Evolutionary conservation across 2,888 invertebrate species (phyloP).

Genomic region (Taenaris catops): DNA sequence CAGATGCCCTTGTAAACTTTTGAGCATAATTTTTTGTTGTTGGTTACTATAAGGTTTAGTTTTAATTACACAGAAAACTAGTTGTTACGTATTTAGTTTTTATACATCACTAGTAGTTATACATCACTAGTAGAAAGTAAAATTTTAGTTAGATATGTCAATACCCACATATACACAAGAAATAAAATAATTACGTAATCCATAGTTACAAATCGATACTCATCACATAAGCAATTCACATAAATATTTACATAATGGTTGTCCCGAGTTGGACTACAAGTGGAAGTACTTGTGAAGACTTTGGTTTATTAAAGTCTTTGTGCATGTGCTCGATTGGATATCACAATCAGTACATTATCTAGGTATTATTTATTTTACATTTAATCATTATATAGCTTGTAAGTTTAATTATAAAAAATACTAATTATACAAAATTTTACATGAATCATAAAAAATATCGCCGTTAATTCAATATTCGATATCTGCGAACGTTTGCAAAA

Average conservation of each 20-base stretch:
- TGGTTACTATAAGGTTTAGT: too few species aligned
- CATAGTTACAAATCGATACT: too few species aligned
- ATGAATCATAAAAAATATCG: slow-evolving; percentile 31
- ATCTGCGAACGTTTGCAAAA: slow-evolving; percentile 42
- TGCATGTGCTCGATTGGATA: slow-evolving; percentile 57
- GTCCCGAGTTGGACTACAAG: slow-evolving; percentile 31
- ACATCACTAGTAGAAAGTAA: too few species aligned
- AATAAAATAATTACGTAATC: too few species aligned
- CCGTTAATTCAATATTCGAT: slow-evolving; percentile 26
- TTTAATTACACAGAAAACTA: too few species aligned
- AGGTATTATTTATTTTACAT: slow-evolving; percentile 53
- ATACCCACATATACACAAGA: too few species aligned
- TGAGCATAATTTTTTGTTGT: too few species aligned
- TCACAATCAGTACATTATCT: slow-evolving; percentile 42
- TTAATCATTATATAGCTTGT: slow-evolving; percentile 54
- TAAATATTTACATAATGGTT: slow-evolving; percentile 5
- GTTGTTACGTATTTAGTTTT: too few species aligned
- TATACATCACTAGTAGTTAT: too few species aligned
- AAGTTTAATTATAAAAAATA: slow-evolving; percentile 50
- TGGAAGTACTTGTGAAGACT: slow-evolving; percentile 72
- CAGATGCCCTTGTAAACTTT: too few species aligned
- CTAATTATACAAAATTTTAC: slow-evolving; percentile 23
- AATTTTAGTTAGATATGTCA: too few species aligned
- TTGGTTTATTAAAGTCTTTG: slow-evolving; percentile 71
- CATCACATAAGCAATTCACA: slow-evolving; percentile 13